phyloP scores from a whole-genome alignment of 2,797 vertebrate genomes.

The Sebastes cheni region DNA sequence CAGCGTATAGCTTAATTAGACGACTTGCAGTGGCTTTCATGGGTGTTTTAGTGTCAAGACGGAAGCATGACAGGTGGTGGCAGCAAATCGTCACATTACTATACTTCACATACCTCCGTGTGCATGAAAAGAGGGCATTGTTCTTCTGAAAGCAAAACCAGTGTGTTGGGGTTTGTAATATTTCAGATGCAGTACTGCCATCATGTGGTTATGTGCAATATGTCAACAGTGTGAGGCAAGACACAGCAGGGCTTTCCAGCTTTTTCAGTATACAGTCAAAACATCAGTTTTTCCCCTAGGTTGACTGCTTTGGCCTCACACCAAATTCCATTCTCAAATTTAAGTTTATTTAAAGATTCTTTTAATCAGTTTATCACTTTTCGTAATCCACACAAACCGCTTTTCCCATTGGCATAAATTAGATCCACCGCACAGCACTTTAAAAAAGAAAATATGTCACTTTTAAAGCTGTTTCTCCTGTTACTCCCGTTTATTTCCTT shows the following conservation, averaged over 20 bases:
- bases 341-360: neutral
- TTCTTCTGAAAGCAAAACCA: constrained; percentile 1
- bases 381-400: neutral
- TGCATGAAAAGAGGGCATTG: neutral
- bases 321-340: neutral
- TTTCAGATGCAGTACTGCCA: constrained; percentile 73
- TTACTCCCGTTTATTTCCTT: neutral
- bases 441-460: neutral
- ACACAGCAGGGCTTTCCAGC: neutral
- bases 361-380: neutral
- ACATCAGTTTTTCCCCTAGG: neutral
- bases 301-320: neutral
- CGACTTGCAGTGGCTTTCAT: constrained; percentile 47
- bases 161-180: constrained; percentile 2
- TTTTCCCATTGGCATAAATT: neutral
- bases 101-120: constrained; percentile 5
- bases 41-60: constrained; percentile 47
- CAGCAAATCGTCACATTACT: constrained; percentile 42
- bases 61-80: constrained; percentile 48
- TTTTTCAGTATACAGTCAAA: neutral
- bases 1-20: constrained; percentile 60
- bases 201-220: constrained; percentile 65
- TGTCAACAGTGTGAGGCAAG: neutral
- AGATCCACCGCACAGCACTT: neutral
- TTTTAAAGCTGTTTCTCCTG: neutral